Evolutionary conservation across 2,888 invertebrate genomes (phyloP).

Genomic region (Xylophagus ater): DNA sequence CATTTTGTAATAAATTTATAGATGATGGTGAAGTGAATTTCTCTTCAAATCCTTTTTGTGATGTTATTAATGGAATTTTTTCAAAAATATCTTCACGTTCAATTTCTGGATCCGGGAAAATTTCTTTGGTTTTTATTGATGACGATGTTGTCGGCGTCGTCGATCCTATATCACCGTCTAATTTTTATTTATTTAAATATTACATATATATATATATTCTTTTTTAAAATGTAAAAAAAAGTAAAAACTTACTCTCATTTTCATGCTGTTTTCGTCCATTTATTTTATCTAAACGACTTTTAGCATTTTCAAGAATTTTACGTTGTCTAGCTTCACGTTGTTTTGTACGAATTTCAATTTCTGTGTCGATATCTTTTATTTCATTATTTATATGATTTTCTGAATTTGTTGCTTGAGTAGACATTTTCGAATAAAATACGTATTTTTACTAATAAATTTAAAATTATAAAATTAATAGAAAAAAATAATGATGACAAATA

Average conservation of each 20-base stretch:
- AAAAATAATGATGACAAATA: too few species aligned
- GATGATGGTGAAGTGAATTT: not conserved
- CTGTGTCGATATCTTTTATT: not conserved
- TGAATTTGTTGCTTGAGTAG: too few species aligned
- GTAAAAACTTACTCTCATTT: not conserved
- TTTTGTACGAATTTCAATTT: not conserved
- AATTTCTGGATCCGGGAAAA: conserved; percentile 1
- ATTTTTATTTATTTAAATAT: not conserved
- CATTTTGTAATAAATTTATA: too few species aligned
- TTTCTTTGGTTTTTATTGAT: too few species aligned
- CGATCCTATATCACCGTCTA: not conserved
- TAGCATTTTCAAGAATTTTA: conserved; percentile 6
- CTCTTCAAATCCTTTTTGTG: too few species aligned
- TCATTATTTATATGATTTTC: too few species aligned
- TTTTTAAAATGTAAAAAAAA: not conserved
- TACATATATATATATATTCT: not conserved
- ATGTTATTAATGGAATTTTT: too few species aligned
- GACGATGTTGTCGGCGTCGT: too few species aligned
- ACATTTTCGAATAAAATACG: too few species aligned
- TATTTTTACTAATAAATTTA: too few species aligned
- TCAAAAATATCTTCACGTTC: conserved; percentile 1
- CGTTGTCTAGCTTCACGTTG: conserved; percentile 2
- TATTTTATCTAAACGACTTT: conserved; percentile 1
- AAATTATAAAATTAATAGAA: too few species aligned
- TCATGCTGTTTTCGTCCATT: conserved; percentile 2